phyloP scores from a whole-genome alignment of 2,797 vertebrate genomes.

The Acipenser ruthenus region DNA sequence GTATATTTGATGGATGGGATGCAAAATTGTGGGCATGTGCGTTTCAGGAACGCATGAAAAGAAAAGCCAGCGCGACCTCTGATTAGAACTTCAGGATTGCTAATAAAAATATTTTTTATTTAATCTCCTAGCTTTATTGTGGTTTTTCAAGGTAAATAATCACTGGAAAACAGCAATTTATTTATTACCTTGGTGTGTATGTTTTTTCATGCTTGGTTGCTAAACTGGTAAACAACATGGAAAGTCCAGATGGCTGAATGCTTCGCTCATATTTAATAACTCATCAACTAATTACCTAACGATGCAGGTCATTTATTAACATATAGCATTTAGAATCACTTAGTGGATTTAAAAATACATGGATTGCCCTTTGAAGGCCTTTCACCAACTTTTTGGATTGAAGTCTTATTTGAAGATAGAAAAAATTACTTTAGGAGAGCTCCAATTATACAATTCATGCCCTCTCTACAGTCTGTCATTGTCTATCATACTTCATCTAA shows the following conservation, averaged over 20 bases:
- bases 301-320: constrained; percentile 54
- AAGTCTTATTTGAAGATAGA: constrained; percentile 4
- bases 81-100: too few species aligned
- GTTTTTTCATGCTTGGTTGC: constrained; percentile 20
- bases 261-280: constrained; percentile 25
- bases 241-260: constrained; percentile 23
- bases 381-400: neutral
- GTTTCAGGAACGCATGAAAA: too few species aligned
- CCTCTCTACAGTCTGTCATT: too few species aligned
- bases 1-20: too few species aligned
- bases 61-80: too few species aligned
- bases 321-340: constrained; percentile 41
- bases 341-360: constrained; percentile 31
- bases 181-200: constrained; percentile 1
- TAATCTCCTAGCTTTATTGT: too few species aligned
- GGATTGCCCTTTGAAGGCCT: neutral
- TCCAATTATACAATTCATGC: too few species aligned
- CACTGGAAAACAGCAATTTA: neutral
- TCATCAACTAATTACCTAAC: constrained; percentile 51
- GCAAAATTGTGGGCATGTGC: too few species aligned
- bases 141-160: too few species aligned
- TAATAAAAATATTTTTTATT: too few species aligned
- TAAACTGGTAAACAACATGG: constrained; percentile 26
- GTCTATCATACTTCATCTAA: too few species aligned
- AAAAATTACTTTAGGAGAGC: too few species aligned